Percentiles rank a stretch among this genome's conserved stretches.
These are phyloP conservation scores for Epistrophe grossulariae DNA, from an alignment of 2,888 invertebrate genomes.

Conservation along the genomic window DNA sequence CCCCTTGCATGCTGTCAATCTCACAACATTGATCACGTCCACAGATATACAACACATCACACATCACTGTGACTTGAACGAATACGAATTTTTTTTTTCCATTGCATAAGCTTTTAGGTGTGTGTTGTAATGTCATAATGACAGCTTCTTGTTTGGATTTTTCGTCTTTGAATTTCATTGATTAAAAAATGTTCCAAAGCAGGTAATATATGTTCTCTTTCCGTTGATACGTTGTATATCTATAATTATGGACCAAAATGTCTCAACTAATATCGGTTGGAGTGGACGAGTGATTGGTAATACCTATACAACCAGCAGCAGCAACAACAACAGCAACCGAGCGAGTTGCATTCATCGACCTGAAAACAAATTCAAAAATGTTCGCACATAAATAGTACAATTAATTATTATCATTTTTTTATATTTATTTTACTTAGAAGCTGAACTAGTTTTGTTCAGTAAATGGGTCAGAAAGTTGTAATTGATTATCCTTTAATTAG, in stretches of 20 bases:
- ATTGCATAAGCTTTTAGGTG: constrained; percentile 64
- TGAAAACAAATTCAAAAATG: constrained; percentile 37
- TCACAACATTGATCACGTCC: constrained; percentile 41
- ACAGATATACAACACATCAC: constrained; percentile 27
- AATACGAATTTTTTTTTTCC: constrained; percentile 47
- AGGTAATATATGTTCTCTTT: constrained; percentile 3
- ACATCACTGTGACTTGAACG: constrained; percentile 19
- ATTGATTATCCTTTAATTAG: constrained; percentile 33
- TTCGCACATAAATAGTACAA: constrained; percentile 23
- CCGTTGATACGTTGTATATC: constrained; percentile 10
- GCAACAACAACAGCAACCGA: background rate
- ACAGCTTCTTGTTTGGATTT: constrained; percentile 68
- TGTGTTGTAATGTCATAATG: constrained; percentile 71
- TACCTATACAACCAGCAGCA: background rate
- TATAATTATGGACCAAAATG: constrained; percentile 69
- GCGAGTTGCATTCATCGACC: constrained; percentile 60
- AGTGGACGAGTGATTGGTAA: constrained; percentile 60
- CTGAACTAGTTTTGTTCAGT: background rate
- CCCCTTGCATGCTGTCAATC: constrained; percentile 25
- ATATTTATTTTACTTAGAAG: background rate
- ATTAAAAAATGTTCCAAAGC: constrained; percentile 57
- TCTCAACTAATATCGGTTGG: constrained; percentile 62
- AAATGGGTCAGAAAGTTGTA: constrained; percentile 10
- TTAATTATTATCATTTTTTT: constrained; percentile 24
- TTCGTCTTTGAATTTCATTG: constrained; percentile 70